Conservation (phyloP, 2,888 invertebrate genomes). For the Acrobasis repandana region DNA sequence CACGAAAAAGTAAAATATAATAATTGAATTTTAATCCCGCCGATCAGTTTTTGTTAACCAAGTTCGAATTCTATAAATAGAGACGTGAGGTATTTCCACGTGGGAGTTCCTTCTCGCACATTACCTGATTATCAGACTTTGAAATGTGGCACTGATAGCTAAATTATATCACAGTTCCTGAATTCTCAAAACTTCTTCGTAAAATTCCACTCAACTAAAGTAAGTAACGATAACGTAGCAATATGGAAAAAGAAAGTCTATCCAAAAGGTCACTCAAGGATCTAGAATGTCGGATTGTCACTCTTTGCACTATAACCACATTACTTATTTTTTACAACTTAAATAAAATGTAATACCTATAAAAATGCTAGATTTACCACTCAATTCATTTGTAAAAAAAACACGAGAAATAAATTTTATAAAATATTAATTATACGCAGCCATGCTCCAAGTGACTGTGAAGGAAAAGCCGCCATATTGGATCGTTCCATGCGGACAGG, state of each 20-base stretch:
- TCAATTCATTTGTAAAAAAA: slow-evolving; percentile 52
- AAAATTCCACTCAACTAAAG: slow-evolving; percentile 49
- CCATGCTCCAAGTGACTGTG: slow-evolving; percentile 71
- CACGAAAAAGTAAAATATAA: slow-evolving; percentile 34
- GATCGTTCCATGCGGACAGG: slow-evolving; percentile 69
- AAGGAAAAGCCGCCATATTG: slow-evolving; percentile 78
- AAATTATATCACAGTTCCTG: slow-evolving; percentile 67
- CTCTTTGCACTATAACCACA: slow-evolving; percentile 66
- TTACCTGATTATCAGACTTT: slow-evolving; percentile 70
- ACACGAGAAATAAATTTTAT: slow-evolving; percentile 52
- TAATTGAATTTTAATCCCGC: slow-evolving; percentile 49
- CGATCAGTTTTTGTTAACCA: slow-evolving; percentile 68
- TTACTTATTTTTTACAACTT: slow-evolving; percentile 62
- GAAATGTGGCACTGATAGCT: slow-evolving; percentile 63
- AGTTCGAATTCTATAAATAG: slow-evolving; percentile 78
- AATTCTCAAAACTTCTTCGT: slow-evolving; percentile 47
- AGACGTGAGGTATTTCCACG: slow-evolving; percentile 80
- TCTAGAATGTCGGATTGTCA: slow-evolving; percentile 69
- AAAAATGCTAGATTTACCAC: slow-evolving; percentile 56
- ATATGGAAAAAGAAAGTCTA: slow-evolving; percentile 78
- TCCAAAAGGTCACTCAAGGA: slow-evolving; percentile 79
- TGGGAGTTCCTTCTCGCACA: slow-evolving; percentile 72
- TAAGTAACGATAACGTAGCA: slow-evolving; percentile 57
- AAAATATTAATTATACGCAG: slow-evolving; percentile 60
- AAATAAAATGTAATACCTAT: slow-evolving; percentile 51